Percentiles rank a stretch among this genome's conserved stretches.
These are phyloP conservation scores for Mastomys natalensis DNA, from an alignment of 2,113 vertebrate genomes.

Conservation along the genomic window DNA sequence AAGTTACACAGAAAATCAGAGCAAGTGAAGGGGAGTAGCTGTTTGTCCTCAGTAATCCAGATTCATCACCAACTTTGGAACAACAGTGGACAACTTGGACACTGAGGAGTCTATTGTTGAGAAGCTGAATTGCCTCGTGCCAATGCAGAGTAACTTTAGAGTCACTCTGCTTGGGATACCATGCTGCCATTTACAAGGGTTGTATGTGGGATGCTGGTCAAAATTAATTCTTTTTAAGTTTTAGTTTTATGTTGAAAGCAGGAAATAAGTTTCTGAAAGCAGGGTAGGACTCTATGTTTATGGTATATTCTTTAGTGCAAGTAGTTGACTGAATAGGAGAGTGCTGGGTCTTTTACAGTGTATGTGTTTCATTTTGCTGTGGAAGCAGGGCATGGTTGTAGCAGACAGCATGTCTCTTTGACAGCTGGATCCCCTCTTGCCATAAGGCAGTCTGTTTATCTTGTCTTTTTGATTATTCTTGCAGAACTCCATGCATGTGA, in stretches of 20 bases:
- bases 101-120: neutral
- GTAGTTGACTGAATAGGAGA: rapidly evolving
- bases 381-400: neutral
- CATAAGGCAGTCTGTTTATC: neutral
- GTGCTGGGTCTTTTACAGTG: neutral
- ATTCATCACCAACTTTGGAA: neutral
- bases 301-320: neutral
- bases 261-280: too few species aligned
- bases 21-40: neutral
- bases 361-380: neutral
- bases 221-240: neutral
- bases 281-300: rapidly evolving
- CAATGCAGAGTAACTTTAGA: neutral
- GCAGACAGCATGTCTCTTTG: neutral
- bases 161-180: neutral
- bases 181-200: neutral
- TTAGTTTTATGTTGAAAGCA: neutral
- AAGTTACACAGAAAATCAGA: neutral
- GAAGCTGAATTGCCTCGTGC: neutral
- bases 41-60: neutral
- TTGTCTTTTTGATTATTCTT: neutral
- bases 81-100: neutral
- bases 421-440: neutral
- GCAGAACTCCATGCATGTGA: neutral
- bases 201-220: neutral